Evolutionary conservation across 1,140 invertebrate genomes (phyloP), one percentile per base, ranked within the genome.

Genomic region (Oryzaephilus surinamensis): DNA sequence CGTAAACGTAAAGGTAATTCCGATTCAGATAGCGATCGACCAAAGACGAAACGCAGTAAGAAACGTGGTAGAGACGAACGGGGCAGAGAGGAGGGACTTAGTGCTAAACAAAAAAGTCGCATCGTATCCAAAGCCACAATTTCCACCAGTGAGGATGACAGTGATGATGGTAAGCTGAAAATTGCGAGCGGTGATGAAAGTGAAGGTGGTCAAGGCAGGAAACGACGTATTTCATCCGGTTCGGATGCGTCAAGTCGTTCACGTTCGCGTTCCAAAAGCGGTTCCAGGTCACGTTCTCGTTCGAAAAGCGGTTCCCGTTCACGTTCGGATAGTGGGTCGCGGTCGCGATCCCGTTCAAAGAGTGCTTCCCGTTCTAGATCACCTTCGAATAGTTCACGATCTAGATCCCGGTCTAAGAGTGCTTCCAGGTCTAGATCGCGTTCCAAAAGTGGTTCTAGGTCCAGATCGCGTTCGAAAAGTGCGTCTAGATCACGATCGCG

Each of bases 71-170:
- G 44, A 27, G 43, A 51, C 36, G 30, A 30, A 43, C 41, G 34
- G 48, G 39, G 29, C 36, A 55, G 63, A 12, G 61, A 69, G 21
- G 82, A 85, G 46, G 83, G 81, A 10, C 69, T 87, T 14, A 74
- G 78, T 27, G 72, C 79, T 3, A 92, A 90, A 65, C 86, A 91
- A 56, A 82, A 88, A 30, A 71, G 79, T 12, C 82, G 87, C 58
- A 82, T 96, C 53, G 80, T 94, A 0, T 96, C 92, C 0, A 97
- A 96, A 64, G 92, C 87, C 43, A 92, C 88, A 0, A 95, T 97
- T 39, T 96, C 92, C 0, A 93, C 90, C 0, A 91, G 85, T 51
- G 90, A 94, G 55, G 90, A 86, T 0, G 88, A 93, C 32, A 89
- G 84, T 31, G 87, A 91, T 50, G 59, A 72, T 26, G 66, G 68